phyloP scores from a whole-genome alignment of 2,113 vertebrate species.

The Lophius piscatorius region DNA sequence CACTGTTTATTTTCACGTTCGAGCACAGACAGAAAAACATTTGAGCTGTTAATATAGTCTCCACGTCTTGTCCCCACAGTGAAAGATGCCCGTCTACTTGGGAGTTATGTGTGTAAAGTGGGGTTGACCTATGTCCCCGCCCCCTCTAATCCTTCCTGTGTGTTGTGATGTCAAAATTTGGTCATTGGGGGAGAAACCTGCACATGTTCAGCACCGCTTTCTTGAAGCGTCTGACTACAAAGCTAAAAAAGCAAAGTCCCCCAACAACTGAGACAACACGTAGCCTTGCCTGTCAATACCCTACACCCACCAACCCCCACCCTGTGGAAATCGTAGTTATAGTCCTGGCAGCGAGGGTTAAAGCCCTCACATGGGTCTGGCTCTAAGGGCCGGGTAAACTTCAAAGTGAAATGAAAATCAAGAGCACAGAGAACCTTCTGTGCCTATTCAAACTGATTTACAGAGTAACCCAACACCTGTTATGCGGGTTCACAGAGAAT shows the following conservation, averaged over 20 bases:
- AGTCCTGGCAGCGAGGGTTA: conserved; percentile 44
- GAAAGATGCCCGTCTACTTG: conserved; percentile 39
- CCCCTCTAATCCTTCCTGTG: conserved; percentile 54
- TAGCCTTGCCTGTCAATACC: conserved; percentile 32
- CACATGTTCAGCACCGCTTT: conserved; percentile 20
- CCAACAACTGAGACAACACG: conserved; percentile 45
- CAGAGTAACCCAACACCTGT: conserved; percentile 77
- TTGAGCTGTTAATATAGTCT: conserved; percentile 47
- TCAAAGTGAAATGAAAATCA: conserved; percentile 75
- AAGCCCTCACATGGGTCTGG: conserved; percentile 69
- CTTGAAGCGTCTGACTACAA: conserved; percentile 43
- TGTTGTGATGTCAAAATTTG: conserved; percentile 22
- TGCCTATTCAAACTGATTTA: conserved; percentile 69
- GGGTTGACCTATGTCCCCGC: conserved; percentile 31
- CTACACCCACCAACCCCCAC: background rate
- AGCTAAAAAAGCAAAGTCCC: conserved; percentile 51
- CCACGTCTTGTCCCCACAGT: conserved; percentile 37
- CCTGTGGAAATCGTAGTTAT: conserved; percentile 17
- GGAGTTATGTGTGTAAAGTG: conserved; percentile 3
- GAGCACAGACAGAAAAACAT: conserved; percentile 63
- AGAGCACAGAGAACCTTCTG: conserved; percentile 70
- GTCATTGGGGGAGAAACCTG: background rate
- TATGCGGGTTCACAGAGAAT: conserved; percentile 52
- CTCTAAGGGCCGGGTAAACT: conserved; percentile 65
- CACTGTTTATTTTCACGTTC: conserved; percentile 71